A percentile compares a stretch with the other conserved stretches of the same genome.
Conservation (phyloP, 1,140 invertebrate genomes). For the Pseudomyrmex concolor region DNA sequence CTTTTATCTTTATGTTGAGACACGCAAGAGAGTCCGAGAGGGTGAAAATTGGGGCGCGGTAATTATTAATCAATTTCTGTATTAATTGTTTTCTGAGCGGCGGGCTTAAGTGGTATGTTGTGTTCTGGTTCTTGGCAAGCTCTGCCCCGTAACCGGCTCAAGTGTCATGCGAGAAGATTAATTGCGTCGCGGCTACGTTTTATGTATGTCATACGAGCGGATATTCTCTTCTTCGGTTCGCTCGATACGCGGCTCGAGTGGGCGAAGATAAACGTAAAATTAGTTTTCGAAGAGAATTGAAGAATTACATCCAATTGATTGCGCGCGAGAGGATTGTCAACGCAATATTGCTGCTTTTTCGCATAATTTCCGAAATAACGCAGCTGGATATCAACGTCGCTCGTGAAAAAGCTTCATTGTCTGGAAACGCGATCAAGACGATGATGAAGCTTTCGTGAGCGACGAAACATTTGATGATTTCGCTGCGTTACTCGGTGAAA, state of each 20-base stretch:
- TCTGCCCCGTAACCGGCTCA: constrained; percentile 75
- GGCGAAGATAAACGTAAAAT: constrained; percentile 23
- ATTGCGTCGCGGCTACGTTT: constrained; percentile 72
- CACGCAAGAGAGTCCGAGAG: constrained; percentile 61
- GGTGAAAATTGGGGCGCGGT: constrained; percentile 72
- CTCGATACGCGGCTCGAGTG: constrained; percentile 57
- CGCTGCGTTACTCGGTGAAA: too few species aligned
- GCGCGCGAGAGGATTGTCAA: too few species aligned
- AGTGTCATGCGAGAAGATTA: constrained; percentile 81
- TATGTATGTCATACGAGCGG: constrained; percentile 70
- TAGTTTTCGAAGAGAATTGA: constrained; percentile 34
- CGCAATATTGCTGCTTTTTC: too few species aligned
- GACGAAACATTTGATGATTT: constrained; percentile 14
- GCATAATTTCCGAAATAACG: too few species aligned
- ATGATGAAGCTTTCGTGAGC: too few species aligned
- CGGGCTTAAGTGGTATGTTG: constrained; percentile 80
- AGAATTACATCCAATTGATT: too few species aligned
- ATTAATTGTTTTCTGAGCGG: constrained; percentile 81
- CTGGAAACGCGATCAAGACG: too few species aligned
- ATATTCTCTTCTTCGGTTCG: constrained; percentile 62
- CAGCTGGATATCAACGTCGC: too few species aligned
- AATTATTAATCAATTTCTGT: constrained; percentile 81
- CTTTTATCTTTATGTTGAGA: constrained; percentile 56
- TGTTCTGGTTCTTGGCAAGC: constrained; percentile 77
- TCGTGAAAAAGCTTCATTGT: too few species aligned